A percentile compares a stretch with the other conserved stretches of the same genome.
phyloP scores from a whole-genome alignment of 2,113 vertebrate species.

The Carassius auratus region DNA sequence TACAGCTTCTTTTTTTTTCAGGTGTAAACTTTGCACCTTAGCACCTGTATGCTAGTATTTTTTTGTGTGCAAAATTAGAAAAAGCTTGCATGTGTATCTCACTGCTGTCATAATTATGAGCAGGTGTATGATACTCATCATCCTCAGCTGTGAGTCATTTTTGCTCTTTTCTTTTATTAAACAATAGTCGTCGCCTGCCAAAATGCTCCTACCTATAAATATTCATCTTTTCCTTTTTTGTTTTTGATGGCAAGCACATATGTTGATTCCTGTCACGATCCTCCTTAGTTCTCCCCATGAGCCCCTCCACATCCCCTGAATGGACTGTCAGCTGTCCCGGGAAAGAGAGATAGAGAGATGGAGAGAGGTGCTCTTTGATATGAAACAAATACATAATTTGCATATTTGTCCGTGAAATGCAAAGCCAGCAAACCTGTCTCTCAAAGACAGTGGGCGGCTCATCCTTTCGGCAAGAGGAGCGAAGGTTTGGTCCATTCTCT shows the following conservation, averaged over 20 bases:
- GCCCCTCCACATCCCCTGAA: slow-evolving; percentile 68
- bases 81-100: slow-evolving; percentile 52
- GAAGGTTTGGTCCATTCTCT: slow-evolving; percentile 19
- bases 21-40: neutral
- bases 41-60: neutral
- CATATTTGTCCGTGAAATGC: slow-evolving; percentile 72
- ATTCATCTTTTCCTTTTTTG: slow-evolving; percentile 73
- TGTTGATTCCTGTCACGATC: slow-evolving; percentile 67
- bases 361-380: slow-evolving; percentile 67
- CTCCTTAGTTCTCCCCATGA: slow-evolving; percentile 63
- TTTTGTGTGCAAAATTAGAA: slow-evolving; percentile 43
- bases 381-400: slow-evolving; percentile 77
- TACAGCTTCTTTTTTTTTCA: neutral
- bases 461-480: slow-evolving; percentile 3
- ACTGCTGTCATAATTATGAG: slow-evolving; percentile 53
- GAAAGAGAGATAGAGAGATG: slow-evolving; percentile 20
- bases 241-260: slow-evolving; percentile 75
- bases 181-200: slow-evolving; percentile 78
- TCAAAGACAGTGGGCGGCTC: slow-evolving; percentile 35
- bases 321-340: slow-evolving; percentile 77
- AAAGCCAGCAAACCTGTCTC: slow-evolving; percentile 54
- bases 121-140: slow-evolving; percentile 57
- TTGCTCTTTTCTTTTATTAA: slow-evolving; percentile 54
- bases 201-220: slow-evolving; percentile 79
- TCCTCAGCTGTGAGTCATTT: slow-evolving; percentile 55